phyloP scores from a whole-genome alignment of 2,797 vertebrate genomes.

The Silurus lanzhouensis region DNA sequence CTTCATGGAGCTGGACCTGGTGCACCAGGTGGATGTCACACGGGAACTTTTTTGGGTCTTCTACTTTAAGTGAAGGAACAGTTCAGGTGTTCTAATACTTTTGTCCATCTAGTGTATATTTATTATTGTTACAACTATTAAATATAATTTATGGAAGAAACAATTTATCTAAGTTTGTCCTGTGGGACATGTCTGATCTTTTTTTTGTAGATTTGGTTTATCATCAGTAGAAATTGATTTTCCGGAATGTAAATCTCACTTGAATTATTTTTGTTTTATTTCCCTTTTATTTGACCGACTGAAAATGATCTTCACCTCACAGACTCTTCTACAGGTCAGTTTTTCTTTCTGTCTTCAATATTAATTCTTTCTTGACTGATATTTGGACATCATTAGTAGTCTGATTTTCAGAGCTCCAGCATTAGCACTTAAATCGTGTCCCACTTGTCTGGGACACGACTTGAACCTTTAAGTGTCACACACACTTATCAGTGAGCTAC shows the following conservation, averaged over 20 bases:
- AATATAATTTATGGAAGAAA: neutral
- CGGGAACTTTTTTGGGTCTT: too few relatives aligned
- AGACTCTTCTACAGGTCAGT: conserved; percentile 95
- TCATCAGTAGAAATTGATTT: neutral
- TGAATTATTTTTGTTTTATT: conserved; percentile 32
- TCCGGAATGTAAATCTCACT: neutral
- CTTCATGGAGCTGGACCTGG: too few relatives aligned
- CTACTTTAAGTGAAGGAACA: too few relatives aligned
- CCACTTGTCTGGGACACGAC: too few relatives aligned
- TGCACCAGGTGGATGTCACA: too few relatives aligned
- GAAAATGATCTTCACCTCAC: conserved; percentile 43
- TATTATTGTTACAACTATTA: too few relatives aligned
- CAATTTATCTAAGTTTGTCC: neutral
- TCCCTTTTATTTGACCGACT: conserved; percentile 20
- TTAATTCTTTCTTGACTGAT: neutral
- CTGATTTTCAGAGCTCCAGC: neutral
- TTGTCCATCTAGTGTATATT: too few relatives aligned
- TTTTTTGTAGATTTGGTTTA: neutral
- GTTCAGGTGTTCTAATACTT: too few relatives aligned
- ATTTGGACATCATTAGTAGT: neutral
- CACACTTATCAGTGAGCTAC: too few relatives aligned
- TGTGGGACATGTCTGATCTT: neutral
- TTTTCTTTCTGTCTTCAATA: neutral
- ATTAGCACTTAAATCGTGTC: neutral
- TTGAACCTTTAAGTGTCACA: too few relatives aligned